Conservation (phyloP, 2,113 vertebrate species). For the Lophotis ruficrista region DNA sequence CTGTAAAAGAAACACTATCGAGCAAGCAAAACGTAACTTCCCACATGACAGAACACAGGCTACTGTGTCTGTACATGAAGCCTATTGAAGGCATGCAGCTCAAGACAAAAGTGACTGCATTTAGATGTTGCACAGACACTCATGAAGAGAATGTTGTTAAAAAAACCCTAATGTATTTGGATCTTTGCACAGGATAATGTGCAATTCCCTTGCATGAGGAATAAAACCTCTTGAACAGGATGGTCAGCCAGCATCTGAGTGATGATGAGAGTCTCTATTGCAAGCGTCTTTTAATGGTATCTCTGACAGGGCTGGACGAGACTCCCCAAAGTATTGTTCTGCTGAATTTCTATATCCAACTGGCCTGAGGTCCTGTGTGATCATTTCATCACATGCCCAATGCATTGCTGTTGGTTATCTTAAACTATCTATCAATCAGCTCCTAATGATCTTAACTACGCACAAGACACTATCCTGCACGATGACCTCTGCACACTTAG, state of each 20-base stretch:
- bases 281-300: neutral
- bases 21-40: neutral
- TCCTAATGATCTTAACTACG: neutral
- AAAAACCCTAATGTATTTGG: rapidly evolving
- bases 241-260: neutral
- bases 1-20: neutral
- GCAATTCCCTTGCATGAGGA: neutral
- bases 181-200: neutral
- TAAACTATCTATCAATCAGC: neutral
- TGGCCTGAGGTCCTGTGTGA: rapidly evolving
- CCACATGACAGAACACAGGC: neutral
- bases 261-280: neutral
- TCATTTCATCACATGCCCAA: neutral
- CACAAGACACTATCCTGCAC: neutral
- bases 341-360: neutral
- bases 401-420: neutral
- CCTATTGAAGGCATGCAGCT: neutral
- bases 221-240: neutral
- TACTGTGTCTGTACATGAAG: neutral
- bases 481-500: neutral
- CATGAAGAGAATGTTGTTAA: neutral
- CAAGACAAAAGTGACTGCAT: neutral
- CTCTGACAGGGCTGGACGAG: neutral
- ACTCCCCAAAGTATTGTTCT: neutral
- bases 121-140: neutral